A percentile compares a stretch with the other conserved stretches of the same genome.
These are phyloP conservation scores for Pterois miles DNA, from an alignment of 2,797 vertebrate genomes.

Conservation along the genomic window DNA sequence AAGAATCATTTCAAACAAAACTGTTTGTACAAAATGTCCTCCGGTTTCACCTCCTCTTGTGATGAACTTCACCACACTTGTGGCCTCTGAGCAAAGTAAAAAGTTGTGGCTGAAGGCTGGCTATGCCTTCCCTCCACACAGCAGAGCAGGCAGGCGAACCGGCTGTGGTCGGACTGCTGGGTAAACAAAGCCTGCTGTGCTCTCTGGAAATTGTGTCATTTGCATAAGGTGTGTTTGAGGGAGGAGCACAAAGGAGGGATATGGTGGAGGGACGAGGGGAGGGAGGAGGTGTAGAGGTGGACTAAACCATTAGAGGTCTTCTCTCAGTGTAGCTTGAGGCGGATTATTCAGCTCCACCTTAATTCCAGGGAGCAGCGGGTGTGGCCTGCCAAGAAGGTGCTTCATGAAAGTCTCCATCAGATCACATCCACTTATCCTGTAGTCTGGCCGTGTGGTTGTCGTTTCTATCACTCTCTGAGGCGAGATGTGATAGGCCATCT, in stretches of 20 bases:
- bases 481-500: slow-evolving; percentile 19
- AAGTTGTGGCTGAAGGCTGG: slow-evolving; percentile 46
- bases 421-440: slow-evolving; percentile 26
- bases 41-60: slow-evolving; percentile 54
- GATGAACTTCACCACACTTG: slow-evolving; percentile 48
- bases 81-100: slow-evolving; percentile 44
- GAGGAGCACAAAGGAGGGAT: slow-evolving; percentile 72
- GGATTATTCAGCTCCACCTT: slow-evolving; percentile 73
- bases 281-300: slow-evolving; percentile 73
- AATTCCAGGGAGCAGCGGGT: slow-evolving; percentile 60
- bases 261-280: slow-evolving; percentile 52
- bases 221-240: slow-evolving; percentile 87
- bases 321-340: slow-evolving; percentile 61
- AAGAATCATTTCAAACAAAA: slow-evolving; percentile 62
- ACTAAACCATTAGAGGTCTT: slow-evolving; percentile 81
- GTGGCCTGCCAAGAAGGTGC: slow-evolving; percentile 65
- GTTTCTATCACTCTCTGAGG: slow-evolving; percentile 15
- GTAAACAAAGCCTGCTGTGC: slow-evolving; percentile 85
- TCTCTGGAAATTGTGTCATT: slow-evolving; percentile 77
- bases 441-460: slow-evolving; percentile 13
- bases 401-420: slow-evolving; percentile 37
- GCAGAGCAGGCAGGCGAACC: slow-evolving; percentile 69
- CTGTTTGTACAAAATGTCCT: slow-evolving; percentile 67
- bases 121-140: slow-evolving; percentile 70
- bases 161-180: slow-evolving; percentile 75